Conservation (phyloP, 2,113 vertebrate genomes). For the Anolis sagrei region DNA sequence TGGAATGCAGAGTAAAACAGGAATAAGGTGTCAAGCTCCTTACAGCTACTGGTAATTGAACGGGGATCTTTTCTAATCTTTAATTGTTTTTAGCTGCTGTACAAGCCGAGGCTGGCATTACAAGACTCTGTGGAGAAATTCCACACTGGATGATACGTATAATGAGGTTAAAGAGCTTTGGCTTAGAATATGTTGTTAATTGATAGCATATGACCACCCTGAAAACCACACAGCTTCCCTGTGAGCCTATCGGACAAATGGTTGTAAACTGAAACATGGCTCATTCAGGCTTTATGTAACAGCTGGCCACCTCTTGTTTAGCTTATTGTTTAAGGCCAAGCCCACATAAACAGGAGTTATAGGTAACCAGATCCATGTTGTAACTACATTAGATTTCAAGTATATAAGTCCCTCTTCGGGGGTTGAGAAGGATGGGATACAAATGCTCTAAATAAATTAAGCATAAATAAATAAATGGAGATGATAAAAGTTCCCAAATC, state of each 20-base stretch:
- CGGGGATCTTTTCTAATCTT: slow-evolving; percentile 54
- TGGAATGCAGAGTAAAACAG: slow-evolving; percentile 31
- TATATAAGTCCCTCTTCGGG: too few species aligned
- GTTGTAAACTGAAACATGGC: slow-evolving; percentile 65
- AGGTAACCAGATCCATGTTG: background rate
- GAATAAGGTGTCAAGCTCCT: slow-evolving; percentile 4
- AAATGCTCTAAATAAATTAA: too few species aligned
- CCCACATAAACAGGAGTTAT: background rate
- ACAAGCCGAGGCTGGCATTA: slow-evolving; percentile 50
- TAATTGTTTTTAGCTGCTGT: slow-evolving; percentile 46
- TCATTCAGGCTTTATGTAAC: slow-evolving; percentile 73
- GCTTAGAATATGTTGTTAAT: slow-evolving; percentile 61
- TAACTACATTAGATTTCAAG: background rate
- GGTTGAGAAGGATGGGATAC: too few species aligned
- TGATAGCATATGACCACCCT: slow-evolving; percentile 62
- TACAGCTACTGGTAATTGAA: slow-evolving; percentile 35
- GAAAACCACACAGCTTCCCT: slow-evolving; percentile 63
- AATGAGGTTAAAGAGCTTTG: slow-evolving; percentile 62
- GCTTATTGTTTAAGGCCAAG: slow-evolving; percentile 29
- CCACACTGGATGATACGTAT: slow-evolving; percentile 47
- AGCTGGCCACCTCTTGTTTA: slow-evolving; percentile 60
- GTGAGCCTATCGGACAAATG: slow-evolving; percentile 58
- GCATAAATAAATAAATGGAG: too few species aligned
- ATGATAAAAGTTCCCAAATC: background rate
- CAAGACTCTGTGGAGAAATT: slow-evolving; percentile 59